Evolutionary conservation across 2,888 invertebrate species (phyloP), one percentile per base, ranked within the genome.

Genomic region (Unio delphinus): DNA sequence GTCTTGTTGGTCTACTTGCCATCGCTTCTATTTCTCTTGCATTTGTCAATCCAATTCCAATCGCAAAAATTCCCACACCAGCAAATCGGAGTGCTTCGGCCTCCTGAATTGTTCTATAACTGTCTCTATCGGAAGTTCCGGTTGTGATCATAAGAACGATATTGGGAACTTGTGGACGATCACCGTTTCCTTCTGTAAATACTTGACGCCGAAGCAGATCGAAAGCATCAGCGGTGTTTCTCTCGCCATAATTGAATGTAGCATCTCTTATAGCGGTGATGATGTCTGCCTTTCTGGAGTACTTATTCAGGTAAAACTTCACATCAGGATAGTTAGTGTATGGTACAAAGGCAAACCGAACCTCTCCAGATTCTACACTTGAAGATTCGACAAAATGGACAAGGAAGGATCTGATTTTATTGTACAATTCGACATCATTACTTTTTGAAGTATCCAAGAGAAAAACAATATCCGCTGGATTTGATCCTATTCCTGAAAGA

Each of bases 301-400:
- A 71, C 56, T 61, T 68, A 55, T 80, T 66, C 5, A 82, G 61
- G 6, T 70, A 58, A 71, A 81, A 82, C 18, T 79, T 73, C 17
- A 80, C 62, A 45, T 68, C 64, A 17, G 80, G 75, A 30, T 88
- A 83, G 3, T 87, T 80, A 58, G 87, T 88, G 71, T 87, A 88
- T 61, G 89, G 83, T 3, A 90, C 85, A 34, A 89, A 65, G 34
- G 85, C 87, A 79, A 83, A 84, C 64, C 87, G 76, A 11, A 82
- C 79, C n/a, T 66, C 70, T 15, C 83, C 84, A 26, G 79, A 80
- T 70, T 82, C 79, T 8, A 83, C 71, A 60, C 82, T 80, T 58
- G 80, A 76, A 55, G 74, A 73, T 26, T 79, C 74, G 18, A 84
- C 74, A 62, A 84, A 75, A 45, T 78, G 72, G 8, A 68, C 65